Conservation (phyloP, 2,888 invertebrate genomes). For the Caenorhabditis afra region DNA sequence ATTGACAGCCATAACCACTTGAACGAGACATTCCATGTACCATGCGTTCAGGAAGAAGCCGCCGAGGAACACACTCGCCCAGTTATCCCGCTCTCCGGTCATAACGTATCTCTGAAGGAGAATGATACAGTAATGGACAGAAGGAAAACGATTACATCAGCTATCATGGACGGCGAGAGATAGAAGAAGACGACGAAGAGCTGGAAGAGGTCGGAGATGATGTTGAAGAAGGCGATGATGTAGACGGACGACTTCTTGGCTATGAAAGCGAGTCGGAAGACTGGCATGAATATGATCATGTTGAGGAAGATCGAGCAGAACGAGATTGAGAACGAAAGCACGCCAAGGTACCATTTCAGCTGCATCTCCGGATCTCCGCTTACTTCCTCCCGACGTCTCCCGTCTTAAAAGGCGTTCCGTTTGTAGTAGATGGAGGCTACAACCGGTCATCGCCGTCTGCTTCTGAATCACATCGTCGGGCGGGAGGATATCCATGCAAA, state of each 20-base stretch:
- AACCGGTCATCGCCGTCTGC: no score
- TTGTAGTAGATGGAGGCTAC: no score
- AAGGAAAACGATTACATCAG: constrained; percentile 23
- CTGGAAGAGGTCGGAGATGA: neutral
- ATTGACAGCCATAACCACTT: constrained; percentile 34
- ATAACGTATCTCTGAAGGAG: constrained; percentile 10
- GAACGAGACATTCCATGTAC: constrained; percentile 36
- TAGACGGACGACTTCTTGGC: constrained; percentile 38
- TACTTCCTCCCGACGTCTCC: no score
- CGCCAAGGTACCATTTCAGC: constrained; percentile 18
- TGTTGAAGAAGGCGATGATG: constrained; percentile 53
- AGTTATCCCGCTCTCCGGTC: constrained; percentile 10
- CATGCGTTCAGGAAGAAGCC: constrained; percentile 44
- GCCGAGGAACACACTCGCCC: constrained; percentile 18
- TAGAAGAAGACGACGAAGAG: constrained; percentile 40
- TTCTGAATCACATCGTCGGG: no score
- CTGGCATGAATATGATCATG: constrained; percentile 18
- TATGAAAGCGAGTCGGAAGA: constrained; percentile 28
- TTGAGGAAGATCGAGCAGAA: constrained; percentile 15
- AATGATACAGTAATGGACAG: neutral
- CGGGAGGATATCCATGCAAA: no score
- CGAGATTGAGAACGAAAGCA: constrained; percentile 4
- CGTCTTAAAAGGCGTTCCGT: no score
- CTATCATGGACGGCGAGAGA: constrained; percentile 38
- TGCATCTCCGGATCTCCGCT: constrained; percentile 12